phyloP scores from a whole-genome alignment of 2,888 invertebrate species.

The Parapristionchus giblindavisi region DNA sequence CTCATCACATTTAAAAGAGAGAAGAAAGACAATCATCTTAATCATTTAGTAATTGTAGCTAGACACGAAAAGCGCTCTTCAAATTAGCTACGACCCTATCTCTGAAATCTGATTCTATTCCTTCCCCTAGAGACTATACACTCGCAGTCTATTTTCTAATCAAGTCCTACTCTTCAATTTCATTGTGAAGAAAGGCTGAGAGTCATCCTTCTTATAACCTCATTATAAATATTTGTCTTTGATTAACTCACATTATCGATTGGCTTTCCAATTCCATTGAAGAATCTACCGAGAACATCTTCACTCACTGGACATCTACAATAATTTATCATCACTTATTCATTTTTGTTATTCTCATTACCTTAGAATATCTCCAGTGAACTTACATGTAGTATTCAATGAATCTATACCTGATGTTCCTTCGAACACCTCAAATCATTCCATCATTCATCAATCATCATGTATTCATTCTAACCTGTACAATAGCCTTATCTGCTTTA shows the following conservation, averaged over 20 bases:
- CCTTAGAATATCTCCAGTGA: constrained; percentile 93
- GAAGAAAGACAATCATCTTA: too few relatives aligned
- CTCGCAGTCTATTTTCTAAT: too few relatives aligned
- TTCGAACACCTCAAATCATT: constrained; percentile 82
- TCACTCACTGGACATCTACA: constrained; percentile 91
- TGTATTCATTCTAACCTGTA: constrained; percentile 73
- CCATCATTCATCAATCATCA: not conserved
- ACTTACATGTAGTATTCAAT: constrained; percentile 96
- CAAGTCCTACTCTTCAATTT: too few relatives aligned
- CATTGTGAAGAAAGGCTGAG: too few relatives aligned
- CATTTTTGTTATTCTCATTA: not conserved
- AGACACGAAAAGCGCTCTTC: too few relatives aligned
- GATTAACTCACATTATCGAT: constrained; percentile 77
- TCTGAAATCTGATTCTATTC: too few relatives aligned
- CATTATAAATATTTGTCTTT: too few relatives aligned
- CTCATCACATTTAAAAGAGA: too few relatives aligned
- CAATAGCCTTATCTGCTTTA: constrained; percentile 95
- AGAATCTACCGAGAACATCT: constrained; percentile 97
- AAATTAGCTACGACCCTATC: too few relatives aligned
- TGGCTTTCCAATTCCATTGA: constrained; percentile 98
- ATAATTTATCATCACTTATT: not conserved
- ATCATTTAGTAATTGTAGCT: too few relatives aligned
- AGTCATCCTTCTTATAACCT: too few relatives aligned
- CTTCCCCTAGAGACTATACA: too few relatives aligned
- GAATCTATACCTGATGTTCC: constrained; percentile 99